Conservation (phyloP, 2,888 invertebrate genomes). For the Drosophila ustulata region DNA sequence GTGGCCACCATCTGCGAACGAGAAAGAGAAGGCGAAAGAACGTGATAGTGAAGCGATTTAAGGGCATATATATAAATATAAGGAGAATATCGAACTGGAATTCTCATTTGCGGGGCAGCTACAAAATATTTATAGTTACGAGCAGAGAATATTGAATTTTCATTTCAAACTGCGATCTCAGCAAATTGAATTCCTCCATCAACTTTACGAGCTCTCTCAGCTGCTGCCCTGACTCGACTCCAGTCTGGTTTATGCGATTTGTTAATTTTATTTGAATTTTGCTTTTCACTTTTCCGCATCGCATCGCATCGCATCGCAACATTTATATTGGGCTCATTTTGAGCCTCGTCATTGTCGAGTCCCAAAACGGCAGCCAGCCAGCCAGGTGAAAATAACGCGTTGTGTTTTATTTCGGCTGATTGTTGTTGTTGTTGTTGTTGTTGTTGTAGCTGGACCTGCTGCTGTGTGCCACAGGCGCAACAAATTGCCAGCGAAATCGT, state of each 20-base stretch:
- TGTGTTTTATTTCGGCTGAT: constrained; percentile 63
- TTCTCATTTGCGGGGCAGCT: constrained; percentile 58
- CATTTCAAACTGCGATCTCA: constrained; percentile 7
- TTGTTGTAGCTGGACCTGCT: constrained; percentile 33
- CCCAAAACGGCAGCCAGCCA: constrained; percentile 33
- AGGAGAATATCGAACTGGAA: constrained; percentile 50
- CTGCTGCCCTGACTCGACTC: neutral
- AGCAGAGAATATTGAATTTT: constrained; percentile 49
- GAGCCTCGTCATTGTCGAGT: constrained; percentile 42
- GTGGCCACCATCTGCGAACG: constrained; percentile 92
- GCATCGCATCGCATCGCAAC: neutral
- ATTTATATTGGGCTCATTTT: constrained; percentile 59
- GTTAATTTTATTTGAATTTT: constrained; percentile 63
- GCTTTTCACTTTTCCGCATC: constrained; percentile 28
- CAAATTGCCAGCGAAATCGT: constrained; percentile 76
- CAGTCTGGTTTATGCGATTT: constrained; percentile 36
- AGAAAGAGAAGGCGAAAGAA: neutral
- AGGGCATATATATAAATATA: constrained; percentile 46
- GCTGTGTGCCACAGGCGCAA: constrained; percentile 53
- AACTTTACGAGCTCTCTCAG: constrained; percentile 35
- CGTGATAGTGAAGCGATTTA: constrained; percentile 13
- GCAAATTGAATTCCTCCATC: constrained; percentile 32
- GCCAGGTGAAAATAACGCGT: constrained; percentile 67
- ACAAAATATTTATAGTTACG: constrained; percentile 62
- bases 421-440: neutral